Percentiles rank a stretch among this genome's conserved stretches.
Conservation (phyloP, 2,888 invertebrate genomes). For the Ecdyonurus torrentis region DNA sequence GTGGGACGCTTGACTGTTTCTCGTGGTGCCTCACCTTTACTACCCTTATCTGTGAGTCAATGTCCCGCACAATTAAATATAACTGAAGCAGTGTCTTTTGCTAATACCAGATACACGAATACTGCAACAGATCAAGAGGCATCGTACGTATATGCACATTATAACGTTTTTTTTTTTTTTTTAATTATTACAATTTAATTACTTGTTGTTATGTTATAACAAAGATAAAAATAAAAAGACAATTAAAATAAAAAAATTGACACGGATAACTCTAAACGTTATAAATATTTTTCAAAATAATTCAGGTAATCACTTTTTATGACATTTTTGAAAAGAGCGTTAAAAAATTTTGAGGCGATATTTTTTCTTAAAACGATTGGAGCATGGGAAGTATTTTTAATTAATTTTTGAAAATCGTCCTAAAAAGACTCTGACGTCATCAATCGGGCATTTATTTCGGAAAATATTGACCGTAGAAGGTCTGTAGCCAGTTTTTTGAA, state of each 20-base stretch:
- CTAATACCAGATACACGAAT: neutral
- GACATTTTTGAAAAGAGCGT: too few species aligned
- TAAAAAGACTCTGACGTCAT: too few species aligned
- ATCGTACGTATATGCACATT: neutral
- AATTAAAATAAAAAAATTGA: too few species aligned
- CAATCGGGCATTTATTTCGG: too few species aligned
- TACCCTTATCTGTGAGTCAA: neutral
- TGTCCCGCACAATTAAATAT: neutral
- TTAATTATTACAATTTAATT: too few species aligned
- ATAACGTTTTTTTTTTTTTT: too few species aligned
- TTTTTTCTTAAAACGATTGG: too few species aligned
- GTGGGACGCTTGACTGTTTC: neutral
- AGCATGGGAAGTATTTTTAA: too few species aligned
- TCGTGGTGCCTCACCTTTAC: neutral
- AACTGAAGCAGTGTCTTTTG: neutral
- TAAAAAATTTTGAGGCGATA: too few species aligned
- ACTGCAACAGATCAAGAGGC: neutral
- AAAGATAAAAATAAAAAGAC: too few species aligned
- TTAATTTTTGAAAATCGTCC: too few species aligned
- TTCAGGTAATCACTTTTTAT: neutral
- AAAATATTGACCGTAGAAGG: neutral
- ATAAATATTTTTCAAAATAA: neutral
- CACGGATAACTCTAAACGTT: neutral
- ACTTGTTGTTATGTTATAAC: too few species aligned
- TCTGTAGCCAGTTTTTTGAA: neutral